These are phyloP conservation scores for Manduca sexta DNA, from an alignment of 1,140 invertebrate genomes.

Conservation along the genomic window DNA sequence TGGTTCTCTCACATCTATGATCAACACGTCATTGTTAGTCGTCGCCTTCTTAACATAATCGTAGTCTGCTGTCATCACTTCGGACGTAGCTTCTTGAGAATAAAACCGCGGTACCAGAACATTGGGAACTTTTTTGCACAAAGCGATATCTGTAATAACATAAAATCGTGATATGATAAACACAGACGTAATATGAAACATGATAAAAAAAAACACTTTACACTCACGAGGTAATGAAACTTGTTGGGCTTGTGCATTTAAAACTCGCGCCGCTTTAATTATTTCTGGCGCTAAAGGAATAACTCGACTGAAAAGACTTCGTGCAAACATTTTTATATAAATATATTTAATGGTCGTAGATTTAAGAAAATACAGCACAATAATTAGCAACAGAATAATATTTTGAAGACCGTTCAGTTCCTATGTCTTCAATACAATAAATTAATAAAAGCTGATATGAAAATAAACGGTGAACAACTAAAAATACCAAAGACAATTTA, in stretches of 20 bases:
- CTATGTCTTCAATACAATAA: too few relatives aligned
- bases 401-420: too few relatives aligned
- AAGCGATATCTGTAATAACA: conserved; percentile 6
- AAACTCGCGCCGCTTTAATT: background rate
- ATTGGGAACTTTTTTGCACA: conserved; percentile 2
- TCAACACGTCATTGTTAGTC: conserved; percentile 47
- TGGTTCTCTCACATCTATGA: conserved; percentile 78
- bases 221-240: background rate
- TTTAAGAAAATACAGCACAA: too few relatives aligned
- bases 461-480: too few relatives aligned
- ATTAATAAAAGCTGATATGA: too few relatives aligned
- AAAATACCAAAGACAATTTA: too few relatives aligned
- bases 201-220: background rate
- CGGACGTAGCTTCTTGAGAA: conserved; percentile 26
- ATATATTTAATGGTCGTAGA: too few relatives aligned
- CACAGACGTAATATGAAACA: background rate
- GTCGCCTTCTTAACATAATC: conserved; percentile 71
- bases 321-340: background rate
- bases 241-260: background rate
- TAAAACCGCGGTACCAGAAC: conserved; percentile 19
- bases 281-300: background rate
- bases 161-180: background rate
- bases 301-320: background rate
- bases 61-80: conserved; percentile 62
- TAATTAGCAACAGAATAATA: too few relatives aligned